These are phyloP conservation scores for Spizaetus ornatus DNA, from an alignment of 2,113 vertebrate genomes.

Conservation along the genomic window DNA sequence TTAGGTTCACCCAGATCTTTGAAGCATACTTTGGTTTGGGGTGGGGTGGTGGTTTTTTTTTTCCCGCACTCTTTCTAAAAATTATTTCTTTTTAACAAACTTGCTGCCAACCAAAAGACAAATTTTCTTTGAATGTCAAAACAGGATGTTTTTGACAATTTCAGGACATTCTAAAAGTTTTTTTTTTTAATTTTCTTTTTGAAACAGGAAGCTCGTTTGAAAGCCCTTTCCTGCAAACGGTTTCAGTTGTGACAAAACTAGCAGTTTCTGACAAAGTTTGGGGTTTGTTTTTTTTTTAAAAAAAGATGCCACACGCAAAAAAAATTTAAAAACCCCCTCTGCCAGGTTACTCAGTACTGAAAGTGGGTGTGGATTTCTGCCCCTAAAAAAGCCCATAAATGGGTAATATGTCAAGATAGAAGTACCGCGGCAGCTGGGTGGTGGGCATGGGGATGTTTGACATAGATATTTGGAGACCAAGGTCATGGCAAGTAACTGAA, in stretches of 20 bases:
- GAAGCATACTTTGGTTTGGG: background rate
- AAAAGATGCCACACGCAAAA: background rate
- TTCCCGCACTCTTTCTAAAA: background rate
- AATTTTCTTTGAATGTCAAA: conserved; percentile 50
- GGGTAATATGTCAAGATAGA: fast-evolving
- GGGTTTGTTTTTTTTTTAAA: background rate
- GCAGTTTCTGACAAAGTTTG: background rate
- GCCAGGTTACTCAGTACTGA: background rate
- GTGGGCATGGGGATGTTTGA: background rate
- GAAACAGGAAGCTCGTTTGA: conserved; percentile 43
- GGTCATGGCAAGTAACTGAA: background rate
- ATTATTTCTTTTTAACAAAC: background rate
- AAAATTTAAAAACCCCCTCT: background rate
- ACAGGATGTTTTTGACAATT: conserved; percentile 65
- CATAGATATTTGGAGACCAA: background rate
- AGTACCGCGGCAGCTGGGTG: no score
- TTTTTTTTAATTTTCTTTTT: background rate
- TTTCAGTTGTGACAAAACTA: conserved; percentile 11
- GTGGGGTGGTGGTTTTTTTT: background rate
- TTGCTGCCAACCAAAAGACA: background rate
- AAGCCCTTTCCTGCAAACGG: conserved; percentile 29
- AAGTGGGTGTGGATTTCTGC: background rate
- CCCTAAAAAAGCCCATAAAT: background rate
- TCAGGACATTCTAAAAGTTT: conserved; percentile 6
- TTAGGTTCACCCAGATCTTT: background rate